Evolutionary conservation across 2,113 vertebrate species (phyloP), one percentile per base, ranked within the genome.

Genomic region (Egretta garzetta): DNA sequence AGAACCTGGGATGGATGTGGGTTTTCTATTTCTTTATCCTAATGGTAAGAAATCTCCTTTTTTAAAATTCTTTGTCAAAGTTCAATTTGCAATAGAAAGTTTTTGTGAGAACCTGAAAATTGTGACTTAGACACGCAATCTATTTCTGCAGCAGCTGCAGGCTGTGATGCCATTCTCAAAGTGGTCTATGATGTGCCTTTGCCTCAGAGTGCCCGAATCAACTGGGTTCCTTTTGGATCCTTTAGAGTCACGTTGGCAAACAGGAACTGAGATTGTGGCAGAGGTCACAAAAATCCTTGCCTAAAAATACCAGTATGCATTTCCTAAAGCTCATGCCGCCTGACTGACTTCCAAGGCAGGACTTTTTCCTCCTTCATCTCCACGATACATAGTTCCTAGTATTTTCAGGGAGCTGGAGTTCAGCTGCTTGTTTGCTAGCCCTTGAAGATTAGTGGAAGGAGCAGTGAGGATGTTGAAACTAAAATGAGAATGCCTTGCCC

Each of bases 21-120:
- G 99, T 99, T 67, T 99, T 99, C 98, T 99, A 99, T 98, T 99
- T 99, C 98, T 99, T 99, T 94, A 97, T 99, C 63, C 87, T 99
- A 90, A 99, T 99, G 99, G 99, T 99, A 98, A 99, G 99, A 95
- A n/a, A 66, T 47, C 20, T 20, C 14, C 24, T 86, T 58, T 43
- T 43, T 5, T 0, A 35, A 49, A 52, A 30, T n/a, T 43, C 13
- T 86, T 60, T 64, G 12, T 52, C 60, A 15, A 66, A 81, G 52
- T 75, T 82, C 43, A 27, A 8, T 87, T 74, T 89, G 43, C 53
- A 20, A 10, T 68, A 45, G 52, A 22, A 72, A 26, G 19, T 26
- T 84, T 79, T 56, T 41, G 22, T 70, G 70, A 71, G 24, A 93
- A 58, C 20, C 41, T 66, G n/a, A 41, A 76, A 75, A 43, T 24